Evolutionary conservation across 2,888 invertebrate species (phyloP).

Genomic region (Agrotis puta): DNA sequence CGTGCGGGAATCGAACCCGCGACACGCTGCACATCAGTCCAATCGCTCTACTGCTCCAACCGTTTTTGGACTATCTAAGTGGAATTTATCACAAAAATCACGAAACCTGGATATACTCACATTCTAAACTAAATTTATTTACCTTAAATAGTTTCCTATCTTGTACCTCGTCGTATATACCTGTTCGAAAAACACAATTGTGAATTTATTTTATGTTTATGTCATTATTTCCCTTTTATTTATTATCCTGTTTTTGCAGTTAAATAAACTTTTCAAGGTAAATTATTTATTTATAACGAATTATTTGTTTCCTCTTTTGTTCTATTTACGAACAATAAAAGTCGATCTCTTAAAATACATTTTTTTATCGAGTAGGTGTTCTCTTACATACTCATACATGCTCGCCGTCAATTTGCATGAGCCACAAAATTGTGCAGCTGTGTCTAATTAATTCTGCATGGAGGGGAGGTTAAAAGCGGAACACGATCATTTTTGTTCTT

Average conservation of each 20-base stretch:
- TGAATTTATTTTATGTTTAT: neutral
- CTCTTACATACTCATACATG: slow-evolving; percentile 12
- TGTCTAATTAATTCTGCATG: slow-evolving; percentile 51
- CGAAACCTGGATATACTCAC: too few relatives aligned
- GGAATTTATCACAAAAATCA: too few relatives aligned
- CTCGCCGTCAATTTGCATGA: slow-evolving; percentile 41
- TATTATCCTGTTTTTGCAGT: neutral
- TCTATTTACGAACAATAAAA: neutral
- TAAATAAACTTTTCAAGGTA: slow-evolving; percentile 11
- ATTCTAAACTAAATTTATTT: too few relatives aligned
- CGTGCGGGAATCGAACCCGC: too few relatives aligned
- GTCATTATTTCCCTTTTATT: neutral
- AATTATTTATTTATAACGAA: too few relatives aligned
- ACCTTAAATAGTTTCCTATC: too few relatives aligned
- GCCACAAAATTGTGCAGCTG: slow-evolving; percentile 54
- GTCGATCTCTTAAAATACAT: neutral
- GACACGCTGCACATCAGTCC: too few relatives aligned
- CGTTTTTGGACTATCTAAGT: too few relatives aligned
- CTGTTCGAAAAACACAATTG: neutral
- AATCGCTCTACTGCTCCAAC: too few relatives aligned
- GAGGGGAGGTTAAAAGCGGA: slow-evolving; percentile 46
- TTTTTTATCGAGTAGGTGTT: neutral
- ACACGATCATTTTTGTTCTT: slow-evolving; percentile 48
- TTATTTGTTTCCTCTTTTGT: slow-evolving; percentile 13
- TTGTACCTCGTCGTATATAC: neutral